Conservation (phyloP, 2,888 invertebrate genomes). For the Lasioglossum lativentre region DNA sequence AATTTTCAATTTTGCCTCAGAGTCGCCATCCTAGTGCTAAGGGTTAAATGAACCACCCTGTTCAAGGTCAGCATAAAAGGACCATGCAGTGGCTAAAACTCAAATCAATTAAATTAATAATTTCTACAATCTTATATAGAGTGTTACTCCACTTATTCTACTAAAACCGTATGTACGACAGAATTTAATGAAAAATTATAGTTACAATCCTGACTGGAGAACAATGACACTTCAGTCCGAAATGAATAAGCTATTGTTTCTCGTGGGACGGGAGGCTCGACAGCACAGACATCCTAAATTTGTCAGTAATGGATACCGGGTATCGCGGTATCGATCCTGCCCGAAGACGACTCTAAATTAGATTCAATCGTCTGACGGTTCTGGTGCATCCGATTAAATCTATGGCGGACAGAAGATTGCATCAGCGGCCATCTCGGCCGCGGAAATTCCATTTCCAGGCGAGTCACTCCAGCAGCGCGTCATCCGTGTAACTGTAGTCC, state of each 20-base stretch:
- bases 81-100: background rate
- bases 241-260: background rate
- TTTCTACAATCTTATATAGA: background rate
- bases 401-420: constrained; percentile 39
- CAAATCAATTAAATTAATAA: background rate
- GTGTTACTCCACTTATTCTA: background rate
- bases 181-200: background rate
- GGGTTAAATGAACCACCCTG: too few species aligned
- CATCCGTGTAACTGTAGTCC: constrained; percentile 18
- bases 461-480: constrained; percentile 31
- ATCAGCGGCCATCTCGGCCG: constrained; percentile 31
- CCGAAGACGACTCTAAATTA: constrained; percentile 43
- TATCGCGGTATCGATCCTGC: constrained; percentile 18
- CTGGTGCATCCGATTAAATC: constrained; percentile 46
- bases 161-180: background rate
- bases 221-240: too few species aligned
- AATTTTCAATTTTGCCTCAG: too few species aligned
- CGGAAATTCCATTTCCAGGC: constrained; percentile 61
- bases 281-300: background rate
- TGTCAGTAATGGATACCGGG: background rate
- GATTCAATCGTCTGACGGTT: constrained; percentile 34
- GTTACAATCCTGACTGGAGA: background rate
- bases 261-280: background rate
- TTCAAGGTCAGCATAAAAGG: too few species aligned
- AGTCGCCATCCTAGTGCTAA: too few species aligned